Conservation (phyloP, 2,888 invertebrate species). For the Microctonus brassicae region DNA sequence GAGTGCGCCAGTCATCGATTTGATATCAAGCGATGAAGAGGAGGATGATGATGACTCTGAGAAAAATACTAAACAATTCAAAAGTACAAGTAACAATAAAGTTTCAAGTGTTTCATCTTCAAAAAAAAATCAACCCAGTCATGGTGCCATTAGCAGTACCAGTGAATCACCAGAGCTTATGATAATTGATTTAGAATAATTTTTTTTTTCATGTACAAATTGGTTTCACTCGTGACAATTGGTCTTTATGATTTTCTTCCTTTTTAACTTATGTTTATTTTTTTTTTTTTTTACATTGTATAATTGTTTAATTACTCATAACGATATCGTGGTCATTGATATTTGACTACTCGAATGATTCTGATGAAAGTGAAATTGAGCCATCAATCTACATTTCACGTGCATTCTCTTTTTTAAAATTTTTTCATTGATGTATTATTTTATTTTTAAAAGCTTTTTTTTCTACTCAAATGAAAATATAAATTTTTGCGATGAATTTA, state of each 20-base stretch:
- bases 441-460: neutral
- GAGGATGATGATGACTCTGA: constrained; percentile 16
- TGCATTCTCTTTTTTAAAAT: neutral
- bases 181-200: constrained; percentile 67
- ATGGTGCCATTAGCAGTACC: constrained; percentile 61
- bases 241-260: neutral
- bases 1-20: constrained; percentile 64
- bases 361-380: neutral
- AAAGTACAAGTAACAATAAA: constrained; percentile 57
- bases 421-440: neutral
- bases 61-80: constrained; percentile 48
- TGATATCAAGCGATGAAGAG: constrained; percentile 64
- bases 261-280: constrained; percentile 17
- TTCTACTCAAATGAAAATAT: neutral
- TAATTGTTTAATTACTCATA: neutral
- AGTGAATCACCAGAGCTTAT: constrained; percentile 67
- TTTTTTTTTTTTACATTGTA: constrained; percentile 34
- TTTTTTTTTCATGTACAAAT: neutral
- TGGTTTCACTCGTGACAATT: too few species aligned
- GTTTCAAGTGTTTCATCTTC: constrained; percentile 51
- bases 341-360: neutral
- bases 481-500: neutral
- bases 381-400: too few species aligned
- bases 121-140: constrained; percentile 60
- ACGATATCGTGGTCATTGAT: neutral